These are phyloP conservation scores for Thaumatotibia leucotreta DNA, from an alignment of 1,140 invertebrate genomes.

Conservation along the genomic window DNA sequence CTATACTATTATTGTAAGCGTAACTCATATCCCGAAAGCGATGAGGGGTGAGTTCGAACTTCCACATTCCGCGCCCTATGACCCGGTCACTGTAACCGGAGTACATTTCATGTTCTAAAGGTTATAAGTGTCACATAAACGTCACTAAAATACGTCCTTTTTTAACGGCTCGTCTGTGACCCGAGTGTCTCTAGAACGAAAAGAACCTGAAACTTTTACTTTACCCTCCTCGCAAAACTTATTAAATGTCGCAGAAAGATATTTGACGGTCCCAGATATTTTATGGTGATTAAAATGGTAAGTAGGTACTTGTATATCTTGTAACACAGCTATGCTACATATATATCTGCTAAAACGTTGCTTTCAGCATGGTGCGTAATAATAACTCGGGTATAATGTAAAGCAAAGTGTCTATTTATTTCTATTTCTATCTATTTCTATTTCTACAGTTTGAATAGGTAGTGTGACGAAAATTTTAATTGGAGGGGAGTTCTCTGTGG, in stretches of 20 bases:
- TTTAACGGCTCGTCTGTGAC: slow-evolving; percentile 34
- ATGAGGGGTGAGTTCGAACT: slow-evolving; percentile 30
- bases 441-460: not conserved
- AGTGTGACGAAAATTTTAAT: not conserved
- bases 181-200: slow-evolving; percentile 45
- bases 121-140: not conserved
- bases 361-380: not conserved
- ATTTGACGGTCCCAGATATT: slow-evolving; percentile 24
- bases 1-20: slow-evolving; percentile 14
- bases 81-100: slow-evolving; percentile 34
- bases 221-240: slow-evolving; percentile 40
- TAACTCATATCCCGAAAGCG: slow-evolving; percentile 27
- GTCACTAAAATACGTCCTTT: not conserved
- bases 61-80: slow-evolving; percentile 35
- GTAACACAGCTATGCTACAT: not conserved
- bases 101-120: not conserved
- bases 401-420: not conserved
- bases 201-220: slow-evolving; percentile 53
- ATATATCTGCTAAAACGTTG: too few relatives aligned
- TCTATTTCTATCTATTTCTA: too few relatives aligned
- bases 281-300: slow-evolving; percentile 25
- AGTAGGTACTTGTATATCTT: slow-evolving; percentile 21
- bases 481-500: too few relatives aligned
- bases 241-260: slow-evolving; percentile 32
- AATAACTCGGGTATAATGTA: not conserved